Conservation (phyloP, 2,797 vertebrate species). For the Myoxocephalus aenaeus region DNA sequence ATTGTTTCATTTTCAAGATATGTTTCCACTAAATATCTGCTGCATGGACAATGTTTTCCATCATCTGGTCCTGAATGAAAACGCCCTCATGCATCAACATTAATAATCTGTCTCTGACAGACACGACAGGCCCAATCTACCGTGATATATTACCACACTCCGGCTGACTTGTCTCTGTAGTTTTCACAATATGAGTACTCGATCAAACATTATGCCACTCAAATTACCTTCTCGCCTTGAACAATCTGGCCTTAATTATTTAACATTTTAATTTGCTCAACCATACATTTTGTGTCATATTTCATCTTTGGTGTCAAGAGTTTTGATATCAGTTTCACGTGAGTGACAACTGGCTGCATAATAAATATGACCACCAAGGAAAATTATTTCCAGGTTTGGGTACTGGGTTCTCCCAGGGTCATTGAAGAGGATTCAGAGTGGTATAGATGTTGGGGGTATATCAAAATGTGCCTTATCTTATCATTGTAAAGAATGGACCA, state of each 20-base stretch:
- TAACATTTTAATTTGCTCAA: conserved; percentile 79
- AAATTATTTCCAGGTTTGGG: conserved; percentile 13
- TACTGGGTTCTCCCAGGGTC: conserved; percentile 12
- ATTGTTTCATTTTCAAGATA: conserved; percentile 29
- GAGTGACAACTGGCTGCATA: conserved; percentile 43
- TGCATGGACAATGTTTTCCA: conserved; percentile 62
- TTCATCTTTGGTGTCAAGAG: conserved; percentile 68
- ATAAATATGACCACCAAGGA: conserved; percentile 25
- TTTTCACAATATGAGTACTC: conserved; percentile 73
- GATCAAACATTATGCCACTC: conserved; percentile 76
- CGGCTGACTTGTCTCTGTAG: conserved; percentile 68
- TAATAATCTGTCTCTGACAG: conserved; percentile 57
- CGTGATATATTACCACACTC: conserved; percentile 76
- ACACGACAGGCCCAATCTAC: conserved; percentile 50
- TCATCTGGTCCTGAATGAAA: conserved; percentile 64
- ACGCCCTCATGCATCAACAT: conserved; percentile 60
- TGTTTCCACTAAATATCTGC: conserved; percentile 41
- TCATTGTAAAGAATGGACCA: neutral
- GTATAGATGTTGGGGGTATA: too few species aligned
- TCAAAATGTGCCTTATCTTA: neutral
- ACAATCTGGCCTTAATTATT: conserved; percentile 78
- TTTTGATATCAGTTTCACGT: conserved; percentile 66
- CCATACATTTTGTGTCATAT: conserved; percentile 76
- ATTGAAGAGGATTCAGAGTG: neutral
- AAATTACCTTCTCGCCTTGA: conserved; percentile 74